Base-by-base conservation (phyloP, 2,113 vertebrate species). In the Rissa tridactyla region DNA sequence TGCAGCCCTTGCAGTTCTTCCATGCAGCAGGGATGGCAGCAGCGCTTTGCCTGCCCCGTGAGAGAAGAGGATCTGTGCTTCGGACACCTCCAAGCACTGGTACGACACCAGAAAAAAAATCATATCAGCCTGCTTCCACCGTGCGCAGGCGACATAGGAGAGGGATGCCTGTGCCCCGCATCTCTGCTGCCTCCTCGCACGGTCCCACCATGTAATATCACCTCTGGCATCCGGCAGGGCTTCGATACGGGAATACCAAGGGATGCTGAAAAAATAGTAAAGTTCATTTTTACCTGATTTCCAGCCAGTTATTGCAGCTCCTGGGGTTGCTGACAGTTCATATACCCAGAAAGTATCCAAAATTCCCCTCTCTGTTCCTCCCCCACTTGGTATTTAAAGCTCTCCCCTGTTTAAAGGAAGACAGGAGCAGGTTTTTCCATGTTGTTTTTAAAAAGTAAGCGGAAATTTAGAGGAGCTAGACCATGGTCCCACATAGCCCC, bases 21-120 rank as follows among this genome's bases (percentile, higher is more conserved):
- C 17, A 2, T 2, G 0, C 68, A 9, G 1, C 29, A 19, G 60
- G 62, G 44, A 8, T 15, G 71, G 62, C 42, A 46, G 47, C 77
- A 58, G 70, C 10, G 5, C 34, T 82, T 60, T 2, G 11, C 34
- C 71, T 44, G 60, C 42, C 8, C 9, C 0, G 1, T 8, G 44
- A 57, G 30, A 46, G 78, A 10, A 9, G 62, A 44, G 61, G 42
- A 38, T 7, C 9, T 22, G 2, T 3, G 71, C 21, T 55, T 38
- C 2, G 2, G 54, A 32, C 1, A 0, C 2, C 68, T 51, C 9
- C n/a, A 2, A 32, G 49, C 64, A 6, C 51, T 1, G 0, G 0
- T 26, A 57, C 23, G 32, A 19, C 65, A 11, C 40, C 38, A 64
- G 2, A 1, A 47, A 40, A 34, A 34, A 42, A 65, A 6, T 0